phyloP scores from a whole-genome alignment of 2,113 vertebrate species.

The Pedetes capensis region DNA sequence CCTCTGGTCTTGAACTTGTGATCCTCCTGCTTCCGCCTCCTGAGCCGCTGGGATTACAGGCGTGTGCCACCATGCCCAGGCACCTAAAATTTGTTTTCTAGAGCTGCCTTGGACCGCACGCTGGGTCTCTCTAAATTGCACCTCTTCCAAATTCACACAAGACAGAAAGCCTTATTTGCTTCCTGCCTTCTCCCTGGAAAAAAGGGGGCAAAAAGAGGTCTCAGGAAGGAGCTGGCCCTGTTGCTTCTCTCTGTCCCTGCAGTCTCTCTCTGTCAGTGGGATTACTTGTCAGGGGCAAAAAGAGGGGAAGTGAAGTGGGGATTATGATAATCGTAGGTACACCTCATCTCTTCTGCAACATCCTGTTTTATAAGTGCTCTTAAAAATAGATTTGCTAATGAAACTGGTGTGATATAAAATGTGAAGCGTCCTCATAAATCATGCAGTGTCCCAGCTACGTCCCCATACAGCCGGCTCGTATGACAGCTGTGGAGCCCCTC shows the following conservation, averaged over 20 bases:
- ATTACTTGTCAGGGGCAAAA: not conserved
- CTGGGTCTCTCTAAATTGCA: not conserved
- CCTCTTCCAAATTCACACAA: not conserved
- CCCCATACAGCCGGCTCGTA: rapidly evolving
- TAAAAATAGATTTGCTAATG: not conserved
- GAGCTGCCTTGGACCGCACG: not conserved
- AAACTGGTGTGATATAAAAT: not conserved
- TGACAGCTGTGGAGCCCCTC: not conserved
- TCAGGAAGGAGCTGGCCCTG: not conserved
- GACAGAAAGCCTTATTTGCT: not conserved
- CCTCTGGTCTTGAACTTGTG: no score
- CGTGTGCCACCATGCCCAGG: no score
- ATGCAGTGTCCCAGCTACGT: not conserved
- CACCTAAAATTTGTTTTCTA: constrained; percentile 17
- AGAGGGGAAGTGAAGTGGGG: no score
- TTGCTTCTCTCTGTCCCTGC: not conserved
- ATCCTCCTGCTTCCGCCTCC: no score
- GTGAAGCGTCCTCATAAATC: not conserved
- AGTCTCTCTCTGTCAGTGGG: not conserved
- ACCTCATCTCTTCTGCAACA: not conserved
- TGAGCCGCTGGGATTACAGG: no score
- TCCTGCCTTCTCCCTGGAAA: not conserved
- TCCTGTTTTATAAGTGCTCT: not conserved
- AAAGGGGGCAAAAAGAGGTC: not conserved
- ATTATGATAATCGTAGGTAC: not conserved